phyloP scores from a whole-genome alignment of 35 echinoderm and acorn worm genomes.

The Lytechinus pictus region DNA sequence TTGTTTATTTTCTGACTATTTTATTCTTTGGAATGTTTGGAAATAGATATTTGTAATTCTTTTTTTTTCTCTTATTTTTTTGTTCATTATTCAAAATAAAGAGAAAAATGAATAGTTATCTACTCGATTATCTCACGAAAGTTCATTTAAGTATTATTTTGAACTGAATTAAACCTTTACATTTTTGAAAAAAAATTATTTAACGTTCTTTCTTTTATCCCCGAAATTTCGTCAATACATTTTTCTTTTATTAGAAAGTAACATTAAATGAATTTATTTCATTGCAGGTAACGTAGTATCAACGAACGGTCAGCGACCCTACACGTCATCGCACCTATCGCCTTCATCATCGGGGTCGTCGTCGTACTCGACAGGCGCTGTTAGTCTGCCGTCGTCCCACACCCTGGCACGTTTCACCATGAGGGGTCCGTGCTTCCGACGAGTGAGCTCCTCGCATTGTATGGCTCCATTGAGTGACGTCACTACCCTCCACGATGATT shows the following conservation, averaged over 20 bases:
- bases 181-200: not conserved
- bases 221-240: too few species aligned
- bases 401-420: constrained; percentile 77
- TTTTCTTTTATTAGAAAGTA: not conserved
- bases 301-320: not conserved
- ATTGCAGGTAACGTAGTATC: constrained; percentile 39
- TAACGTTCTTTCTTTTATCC: not conserved
- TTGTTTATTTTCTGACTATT: too few species aligned
- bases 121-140: too few species aligned
- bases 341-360: not conserved
- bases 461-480: constrained; percentile 69
- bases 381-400: not conserved
- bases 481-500: constrained; percentile 87
- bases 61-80: too few species aligned
- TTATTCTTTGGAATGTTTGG: too few species aligned
- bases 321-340: not conserved
- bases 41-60: too few species aligned
- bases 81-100: too few species aligned
- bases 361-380: not conserved
- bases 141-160: too few species aligned
- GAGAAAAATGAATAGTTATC: too few species aligned
- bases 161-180: not conserved
- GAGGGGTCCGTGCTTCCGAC: constrained; percentile 84
- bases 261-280: not conserved
- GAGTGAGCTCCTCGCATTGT: constrained; percentile 68